These are phyloP conservation scores for Acinonyx jubatus DNA, from an alignment of 2,113 vertebrate genomes.

Conservation along the genomic window DNA sequence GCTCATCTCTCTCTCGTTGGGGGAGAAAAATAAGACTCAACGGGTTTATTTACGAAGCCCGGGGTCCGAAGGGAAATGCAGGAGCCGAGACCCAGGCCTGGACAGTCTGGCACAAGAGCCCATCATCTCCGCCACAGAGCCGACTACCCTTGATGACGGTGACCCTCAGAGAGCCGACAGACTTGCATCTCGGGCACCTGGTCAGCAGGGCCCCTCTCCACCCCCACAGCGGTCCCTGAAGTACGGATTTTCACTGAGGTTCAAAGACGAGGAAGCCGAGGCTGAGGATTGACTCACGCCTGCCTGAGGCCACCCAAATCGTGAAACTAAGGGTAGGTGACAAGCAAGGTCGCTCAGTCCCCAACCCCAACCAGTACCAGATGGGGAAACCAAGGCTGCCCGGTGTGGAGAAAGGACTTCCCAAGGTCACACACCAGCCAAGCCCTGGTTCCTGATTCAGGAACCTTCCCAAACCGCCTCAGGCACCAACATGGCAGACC, in stretches of 20 bases:
- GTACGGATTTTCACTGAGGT: rapidly evolving
- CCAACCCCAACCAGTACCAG: background rate
- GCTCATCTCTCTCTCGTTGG: background rate
- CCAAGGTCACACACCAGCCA: background rate
- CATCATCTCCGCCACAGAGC: rapidly evolving
- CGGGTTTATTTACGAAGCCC: too few relatives aligned
- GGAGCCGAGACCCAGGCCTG: background rate
- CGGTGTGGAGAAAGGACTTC: background rate
- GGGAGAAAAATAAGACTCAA: background rate
- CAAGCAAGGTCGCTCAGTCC: background rate
- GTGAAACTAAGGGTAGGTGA: rapidly evolving
- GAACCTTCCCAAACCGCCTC: background rate
- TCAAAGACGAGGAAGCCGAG: rapidly evolving
- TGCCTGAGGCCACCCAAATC: rapidly evolving
- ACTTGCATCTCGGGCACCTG: rapidly evolving
- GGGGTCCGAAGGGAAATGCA: rapidly evolving
- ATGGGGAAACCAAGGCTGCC: background rate
- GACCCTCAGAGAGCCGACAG: rapidly evolving
- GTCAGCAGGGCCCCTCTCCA: rapidly evolving
- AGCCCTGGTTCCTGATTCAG: background rate
- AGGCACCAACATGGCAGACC: rapidly evolving
- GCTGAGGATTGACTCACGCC: rapidly evolving
- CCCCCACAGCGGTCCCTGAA: rapidly evolving
- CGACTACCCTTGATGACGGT: rapidly evolving
- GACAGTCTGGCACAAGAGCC: too few relatives aligned